phyloP scores from a whole-genome alignment of 2,888 invertebrate genomes.

The Epiperipatus broadwayi region DNA sequence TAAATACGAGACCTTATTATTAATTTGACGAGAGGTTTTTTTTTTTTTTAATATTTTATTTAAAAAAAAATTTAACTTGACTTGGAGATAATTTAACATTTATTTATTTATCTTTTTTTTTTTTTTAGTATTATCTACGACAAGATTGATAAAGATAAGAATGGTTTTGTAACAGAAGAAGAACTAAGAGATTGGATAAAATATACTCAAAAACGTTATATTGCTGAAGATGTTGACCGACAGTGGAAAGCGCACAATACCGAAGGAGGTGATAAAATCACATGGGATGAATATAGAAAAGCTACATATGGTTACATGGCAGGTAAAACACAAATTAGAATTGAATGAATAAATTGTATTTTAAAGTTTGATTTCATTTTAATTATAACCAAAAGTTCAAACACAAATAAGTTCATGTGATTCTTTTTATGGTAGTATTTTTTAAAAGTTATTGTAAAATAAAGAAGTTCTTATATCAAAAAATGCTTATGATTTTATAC shows the following conservation, averaged over 20 bases:
- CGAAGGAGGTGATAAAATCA: conserved; percentile 47
- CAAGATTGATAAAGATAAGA: conserved; percentile 69
- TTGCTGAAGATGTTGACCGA: conserved; percentile 70
- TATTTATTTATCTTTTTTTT: conserved; percentile 14
- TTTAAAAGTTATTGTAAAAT: too few relatives aligned
- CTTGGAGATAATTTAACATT: conserved; percentile 8
- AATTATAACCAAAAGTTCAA: too few relatives aligned
- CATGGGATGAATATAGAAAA: conserved; percentile 61
- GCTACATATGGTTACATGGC: conserved; percentile 74
- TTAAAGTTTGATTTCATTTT: not conserved
- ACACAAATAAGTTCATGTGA: too few relatives aligned
- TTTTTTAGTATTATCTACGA: conserved; percentile 61
- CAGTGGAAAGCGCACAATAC: conserved; percentile 84
- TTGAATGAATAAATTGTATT: conserved; percentile 7
- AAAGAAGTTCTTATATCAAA: too few relatives aligned
- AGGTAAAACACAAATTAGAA: conserved; percentile 23
- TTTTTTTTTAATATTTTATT: not conserved
- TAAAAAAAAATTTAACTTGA: conserved; percentile 7
- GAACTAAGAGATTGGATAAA: conserved; percentile 91
- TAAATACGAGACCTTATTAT: not conserved
- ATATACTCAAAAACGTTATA: conserved; percentile 77
- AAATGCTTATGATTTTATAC: too few relatives aligned
- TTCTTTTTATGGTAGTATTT: too few relatives aligned
- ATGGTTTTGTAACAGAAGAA: conserved; percentile 58
- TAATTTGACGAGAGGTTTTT: not conserved